phyloP scores from a whole-genome alignment of 2,888 invertebrate genomes.

The Macropis europaea region DNA sequence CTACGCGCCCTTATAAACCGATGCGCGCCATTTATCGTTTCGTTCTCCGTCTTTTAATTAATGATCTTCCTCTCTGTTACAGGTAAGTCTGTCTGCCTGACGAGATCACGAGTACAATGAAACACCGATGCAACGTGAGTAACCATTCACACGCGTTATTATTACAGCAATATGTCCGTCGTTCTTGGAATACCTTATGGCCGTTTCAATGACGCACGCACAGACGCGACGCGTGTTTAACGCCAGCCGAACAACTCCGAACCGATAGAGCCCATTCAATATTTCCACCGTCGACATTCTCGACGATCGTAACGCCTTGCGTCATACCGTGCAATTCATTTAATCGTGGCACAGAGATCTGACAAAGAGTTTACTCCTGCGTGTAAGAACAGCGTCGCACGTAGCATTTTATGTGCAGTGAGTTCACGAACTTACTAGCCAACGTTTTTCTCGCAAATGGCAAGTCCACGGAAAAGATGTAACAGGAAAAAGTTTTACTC shows the following conservation, averaged over 20 bases:
- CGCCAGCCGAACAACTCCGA: background rate
- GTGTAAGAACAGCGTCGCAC: background rate
- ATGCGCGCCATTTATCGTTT: background rate
- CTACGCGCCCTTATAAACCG: no score
- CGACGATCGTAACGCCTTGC: slow-evolving; percentile 18
- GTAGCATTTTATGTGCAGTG: no score
- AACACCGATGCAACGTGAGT: slow-evolving; percentile 36
- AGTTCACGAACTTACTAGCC: no score
- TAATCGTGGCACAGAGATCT: slow-evolving; percentile 1
- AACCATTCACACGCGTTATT: slow-evolving; percentile 27
- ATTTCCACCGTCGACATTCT: slow-evolving; percentile 9
- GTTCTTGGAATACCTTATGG: slow-evolving; percentile 35
- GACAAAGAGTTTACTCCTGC: background rate
- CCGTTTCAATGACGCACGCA: slow-evolving; percentile 28
- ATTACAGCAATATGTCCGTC: slow-evolving; percentile 15
- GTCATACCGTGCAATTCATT: slow-evolving; percentile 21
- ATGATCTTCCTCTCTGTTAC: slow-evolving; percentile 51
- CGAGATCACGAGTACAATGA: background rate
- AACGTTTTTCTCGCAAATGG: no score
- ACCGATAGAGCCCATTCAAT: slow-evolving; percentile 28
- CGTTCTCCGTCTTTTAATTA: slow-evolving; percentile 4
- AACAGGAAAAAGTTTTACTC: no score
- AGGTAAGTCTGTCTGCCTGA: slow-evolving; percentile 54
- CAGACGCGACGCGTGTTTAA: background rate
- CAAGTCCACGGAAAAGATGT: no score